Percentiles rank a stretch among this genome's conserved stretches.
Conservation (phyloP, 2,888 invertebrate species). For the Anaspis maculata region DNA sequence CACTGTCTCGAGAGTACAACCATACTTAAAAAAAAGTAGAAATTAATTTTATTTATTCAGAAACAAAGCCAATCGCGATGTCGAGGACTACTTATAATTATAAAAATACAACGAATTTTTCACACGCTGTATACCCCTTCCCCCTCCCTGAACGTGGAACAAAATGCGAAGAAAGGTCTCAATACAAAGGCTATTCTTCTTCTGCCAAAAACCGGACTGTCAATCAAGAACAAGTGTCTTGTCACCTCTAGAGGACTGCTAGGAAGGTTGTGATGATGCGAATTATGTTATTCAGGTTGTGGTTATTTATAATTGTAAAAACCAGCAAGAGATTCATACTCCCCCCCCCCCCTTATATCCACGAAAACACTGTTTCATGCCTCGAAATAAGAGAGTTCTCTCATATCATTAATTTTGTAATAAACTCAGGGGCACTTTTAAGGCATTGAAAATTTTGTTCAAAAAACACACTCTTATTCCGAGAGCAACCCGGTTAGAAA, state of each 20-base stretch:
- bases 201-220: constrained; percentile 10
- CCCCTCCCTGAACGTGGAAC: too few species aligned
- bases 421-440: too few species aligned
- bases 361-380: constrained; percentile 28
- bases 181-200: constrained; percentile 14
- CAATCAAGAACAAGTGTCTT: constrained; percentile 16
- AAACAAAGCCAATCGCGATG: constrained; percentile 6
- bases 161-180: constrained; percentile 15
- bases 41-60: constrained; percentile 8
- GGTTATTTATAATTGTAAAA: constrained; percentile 17
- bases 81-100: constrained; percentile 1
- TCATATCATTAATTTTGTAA: constrained; percentile 3
- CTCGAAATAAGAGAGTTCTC: constrained; percentile 4
- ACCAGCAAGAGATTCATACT: constrained; percentile 13
- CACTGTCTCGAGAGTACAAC: constrained; percentile 37
- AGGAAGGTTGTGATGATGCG: constrained; percentile 26
- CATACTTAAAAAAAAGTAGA: constrained; percentile 22
- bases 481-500: too few species aligned
- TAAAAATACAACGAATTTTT: constrained; percentile 21
- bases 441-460: too few species aligned
- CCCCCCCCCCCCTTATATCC: too few species aligned
- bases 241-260: constrained; percentile 15
- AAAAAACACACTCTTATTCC: too few species aligned
- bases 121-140: too few species aligned
- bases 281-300: constrained; percentile 23